Percentiles rank a stretch among this genome's conserved stretches.
These are phyloP conservation scores for Rhadinocentrus ornatus DNA, from an alignment of 2,797 vertebrate species.

Conservation along the genomic window DNA sequence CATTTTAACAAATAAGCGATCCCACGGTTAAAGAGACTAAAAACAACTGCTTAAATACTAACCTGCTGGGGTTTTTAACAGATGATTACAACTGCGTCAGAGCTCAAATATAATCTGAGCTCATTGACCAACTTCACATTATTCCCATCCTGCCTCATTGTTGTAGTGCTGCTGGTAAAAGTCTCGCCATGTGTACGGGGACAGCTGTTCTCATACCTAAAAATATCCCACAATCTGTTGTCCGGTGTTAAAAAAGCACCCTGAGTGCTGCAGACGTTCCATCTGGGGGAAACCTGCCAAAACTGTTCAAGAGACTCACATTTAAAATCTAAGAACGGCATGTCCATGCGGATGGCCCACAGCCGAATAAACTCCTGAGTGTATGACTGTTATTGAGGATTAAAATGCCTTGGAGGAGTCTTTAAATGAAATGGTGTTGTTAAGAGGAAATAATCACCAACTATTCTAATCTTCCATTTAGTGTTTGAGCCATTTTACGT, in stretches of 20 bases:
- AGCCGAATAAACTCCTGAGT: neutral
- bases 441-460: neutral
- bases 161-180: conserved; percentile 13
- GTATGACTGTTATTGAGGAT: no score
- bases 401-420: neutral
- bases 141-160: conserved; percentile 19
- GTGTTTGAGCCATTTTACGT: neutral
- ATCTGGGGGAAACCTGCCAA: conserved; percentile 40
- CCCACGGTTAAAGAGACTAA: no score
- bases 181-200: conserved; percentile 50
- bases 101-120: conserved; percentile 3
- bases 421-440: neutral
- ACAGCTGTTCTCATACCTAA: conserved; percentile 66
- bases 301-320: conserved; percentile 25
- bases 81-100: neutral
- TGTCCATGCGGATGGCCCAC: conserved; percentile 2
- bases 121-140: neutral
- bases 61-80: no score
- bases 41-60: no score
- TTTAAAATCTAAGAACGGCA: conserved; percentile 3
- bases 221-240: conserved; percentile 72
- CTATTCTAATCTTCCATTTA: neutral
- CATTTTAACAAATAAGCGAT: no score
- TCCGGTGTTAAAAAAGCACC: conserved; percentile 44
- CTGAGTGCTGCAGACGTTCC: conserved; percentile 16